Evolutionary conservation across 1,140 invertebrate genomes (phyloP).

Genomic region (Drosophila parvula): DNA sequence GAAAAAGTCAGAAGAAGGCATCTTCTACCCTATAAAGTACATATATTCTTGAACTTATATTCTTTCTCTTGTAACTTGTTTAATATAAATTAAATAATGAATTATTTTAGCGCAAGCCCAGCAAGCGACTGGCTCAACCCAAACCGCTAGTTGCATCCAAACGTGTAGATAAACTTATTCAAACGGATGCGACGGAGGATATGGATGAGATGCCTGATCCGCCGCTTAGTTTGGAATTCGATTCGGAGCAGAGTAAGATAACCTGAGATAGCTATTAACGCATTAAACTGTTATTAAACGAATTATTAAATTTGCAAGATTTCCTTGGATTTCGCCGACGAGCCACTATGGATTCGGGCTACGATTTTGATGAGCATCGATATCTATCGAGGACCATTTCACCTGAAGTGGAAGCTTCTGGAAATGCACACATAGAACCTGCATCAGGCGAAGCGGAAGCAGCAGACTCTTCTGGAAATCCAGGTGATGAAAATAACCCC

Average conservation of each 20-base stretch:
- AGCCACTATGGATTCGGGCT: slow-evolving; percentile 57
- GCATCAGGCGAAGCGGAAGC: background rate
- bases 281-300: background rate
- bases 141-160: background rate
- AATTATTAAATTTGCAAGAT: slow-evolving; percentile 18
- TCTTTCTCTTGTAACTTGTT: too few relatives aligned
- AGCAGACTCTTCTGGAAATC: background rate
- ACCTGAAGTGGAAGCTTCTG: background rate
- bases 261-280: too few relatives aligned
- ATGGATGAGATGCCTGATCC: background rate
- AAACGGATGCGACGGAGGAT: too few relatives aligned
- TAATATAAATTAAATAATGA: background rate
- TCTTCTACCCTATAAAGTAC: too few relatives aligned
- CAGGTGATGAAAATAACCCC: background rate
- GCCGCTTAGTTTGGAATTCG: slow-evolving; percentile 54
- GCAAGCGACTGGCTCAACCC: slow-evolving; percentile 4
- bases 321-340: slow-evolving; percentile 57
- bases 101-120: slow-evolving; percentile 41
- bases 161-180: too few relatives aligned
- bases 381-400: slow-evolving; percentile 10
- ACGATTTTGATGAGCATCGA: slow-evolving; percentile 45
- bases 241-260: slow-evolving; percentile 41
- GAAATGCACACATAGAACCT: background rate
- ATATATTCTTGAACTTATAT: too few relatives aligned
- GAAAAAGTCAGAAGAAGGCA: too few relatives aligned